Base-by-base conservation (phyloP, 2,888 invertebrate genomes). In the Andrena trimmerana region DNA sequence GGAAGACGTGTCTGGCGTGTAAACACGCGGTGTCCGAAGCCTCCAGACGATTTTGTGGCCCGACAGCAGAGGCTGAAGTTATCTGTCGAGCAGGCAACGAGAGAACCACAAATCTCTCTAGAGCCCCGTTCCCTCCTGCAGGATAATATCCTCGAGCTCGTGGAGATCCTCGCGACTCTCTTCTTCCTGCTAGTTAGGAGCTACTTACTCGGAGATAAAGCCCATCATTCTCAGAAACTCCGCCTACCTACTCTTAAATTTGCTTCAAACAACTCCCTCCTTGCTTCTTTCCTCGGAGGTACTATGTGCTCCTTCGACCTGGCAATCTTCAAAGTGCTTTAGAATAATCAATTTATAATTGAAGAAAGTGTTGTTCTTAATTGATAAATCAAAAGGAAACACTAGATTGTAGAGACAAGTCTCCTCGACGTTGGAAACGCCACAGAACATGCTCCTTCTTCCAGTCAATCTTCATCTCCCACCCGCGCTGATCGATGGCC, bases 91-190 rank as follows among this genome's bases (percentile, higher is more conserved):
- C 74, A 86, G 79, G 84, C 87, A 86, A 87, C 83, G 83, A 27
- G 24, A 76, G 82, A 76, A 68, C 80, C 86, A 62, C 85, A 86
- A 87, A 86, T 88, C 89, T 86, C 83, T 57, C 20, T 27, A 50
- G 84, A 72, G 84, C 67, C 7, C 72, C 70, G 80, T 77, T 78
- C 72, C 66, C 54, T 62, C 60, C 79, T 42, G 54, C 63, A 63
- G 81, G 82, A 81, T 84, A 81, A 81, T 86, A 81, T 86, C 81
- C 68, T 75, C 75, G 57, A 70, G 74, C 70, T 67, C 33, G 6
- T 16, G 1, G 4, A 54, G 60, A 36, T n/a, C 57, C 42, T 16
- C 42, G 8, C 13, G 7, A 33, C 57, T 63, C 48, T 68, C 20
- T 31, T 27, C 66, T 36, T 20, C n/a, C 20, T 59, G 73, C 81